Evolutionary conservation across 2,113 vertebrate species (phyloP), one percentile per base, ranked within the genome.

Genomic region (Tragelaphus strepsiceros): DNA sequence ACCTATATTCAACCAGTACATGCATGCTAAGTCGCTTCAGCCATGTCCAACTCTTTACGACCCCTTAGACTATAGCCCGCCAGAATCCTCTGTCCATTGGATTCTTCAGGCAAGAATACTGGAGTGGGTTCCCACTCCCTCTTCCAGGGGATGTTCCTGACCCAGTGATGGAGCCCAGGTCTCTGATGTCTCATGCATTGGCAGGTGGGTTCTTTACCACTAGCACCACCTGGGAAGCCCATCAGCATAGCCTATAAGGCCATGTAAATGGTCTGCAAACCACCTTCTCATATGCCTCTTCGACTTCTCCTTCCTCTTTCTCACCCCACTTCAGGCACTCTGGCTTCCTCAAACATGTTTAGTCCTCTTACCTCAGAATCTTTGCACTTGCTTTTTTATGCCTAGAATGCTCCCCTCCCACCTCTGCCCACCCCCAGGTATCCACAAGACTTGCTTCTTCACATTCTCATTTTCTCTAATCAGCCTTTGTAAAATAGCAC

Each of bases 41-140:
- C 22, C 5, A 22, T 22, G n/a, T 71, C 67, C 67, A 39, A 1
- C 67, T 71, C n/a, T 71, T 71, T 39, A 39, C 22, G 19, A 39
- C 19, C 19, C 19, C n/a, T 0, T 71, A 10, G 19, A 39, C 67
- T 39, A 2, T 12, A 39, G n/a, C 5, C n/a, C 2, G 8, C n/a
- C 19, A 71, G 64, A n/a, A n/a, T 71, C 67, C n/a, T 71, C 67
- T 71, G 32, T 71, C n/a, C 67, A 71, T 6, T 39, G 67, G n/a
- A 39, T 71, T 39, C 67, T 71, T 22, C 67, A 71, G 67, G n/a
- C n/a, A 39, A 22, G 67, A 39, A 71, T 22, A 39, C n/a, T 71
- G 67, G n/a, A 71, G n/a, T 39, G 67, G 19, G n/a, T 71, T 39
- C n/a, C 67, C n/a, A 71, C 19, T 0, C n/a, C 19, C 19, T 71